Percentiles rank a stretch among this genome's conserved stretches.
Conservation (phyloP, 35 echinoderm and acorn worm genomes). For the Heliocidaris tuberculata region DNA sequence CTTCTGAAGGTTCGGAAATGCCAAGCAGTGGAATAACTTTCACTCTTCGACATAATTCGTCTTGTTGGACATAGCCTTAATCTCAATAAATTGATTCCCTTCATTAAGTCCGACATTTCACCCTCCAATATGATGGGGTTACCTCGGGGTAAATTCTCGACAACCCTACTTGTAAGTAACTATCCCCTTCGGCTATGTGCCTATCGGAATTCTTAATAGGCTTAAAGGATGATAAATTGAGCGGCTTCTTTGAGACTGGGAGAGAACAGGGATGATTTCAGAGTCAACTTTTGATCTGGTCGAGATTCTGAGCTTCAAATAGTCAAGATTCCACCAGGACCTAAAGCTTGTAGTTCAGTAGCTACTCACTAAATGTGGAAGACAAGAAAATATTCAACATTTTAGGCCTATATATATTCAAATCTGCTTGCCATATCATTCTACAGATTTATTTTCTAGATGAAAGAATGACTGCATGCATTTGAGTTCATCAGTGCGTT, state of each 20-base stretch:
- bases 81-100: background rate
- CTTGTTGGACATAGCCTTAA: background rate
- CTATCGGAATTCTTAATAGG: background rate
- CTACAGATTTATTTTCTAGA: too few species aligned
- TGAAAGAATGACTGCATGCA: too few species aligned
- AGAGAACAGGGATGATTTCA: background rate
- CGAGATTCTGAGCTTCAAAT: too few species aligned
- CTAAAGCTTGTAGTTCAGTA: too few species aligned
- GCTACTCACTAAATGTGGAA: too few species aligned
- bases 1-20: background rate
- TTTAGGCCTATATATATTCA: too few species aligned
- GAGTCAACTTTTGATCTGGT: too few species aligned
- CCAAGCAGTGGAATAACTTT: background rate
- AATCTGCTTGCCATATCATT: too few species aligned
- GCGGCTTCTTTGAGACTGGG: background rate
- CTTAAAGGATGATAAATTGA: background rate
- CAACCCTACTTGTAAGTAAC: background rate
- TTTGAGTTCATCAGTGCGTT: too few species aligned
- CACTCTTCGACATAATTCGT: conserved; percentile 1
- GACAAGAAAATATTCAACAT: too few species aligned
- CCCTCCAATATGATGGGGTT: background rate
- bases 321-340: too few species aligned
- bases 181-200: background rate
- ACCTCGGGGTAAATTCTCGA: background rate
- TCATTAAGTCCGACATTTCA: background rate